These are phyloP conservation scores for Ophioderma brevispina DNA, from an alignment of 35 echinoderm and acorn worm genomes.

Conservation along the genomic window DNA sequence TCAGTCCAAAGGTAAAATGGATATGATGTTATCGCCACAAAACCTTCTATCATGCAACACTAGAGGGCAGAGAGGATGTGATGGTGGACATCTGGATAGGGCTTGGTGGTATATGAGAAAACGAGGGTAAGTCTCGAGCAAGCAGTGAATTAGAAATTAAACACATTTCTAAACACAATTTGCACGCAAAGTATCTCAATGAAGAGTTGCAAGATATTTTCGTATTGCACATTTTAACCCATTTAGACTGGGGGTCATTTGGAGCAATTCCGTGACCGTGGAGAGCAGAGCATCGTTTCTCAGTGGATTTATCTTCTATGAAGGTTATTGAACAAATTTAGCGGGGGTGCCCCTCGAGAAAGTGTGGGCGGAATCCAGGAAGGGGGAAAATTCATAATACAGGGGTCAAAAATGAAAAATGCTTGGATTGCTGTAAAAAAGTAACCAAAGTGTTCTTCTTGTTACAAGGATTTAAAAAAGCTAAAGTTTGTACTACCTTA, in stretches of 20 bases:
- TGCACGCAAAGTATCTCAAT: not conserved
- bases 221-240: not conserved
- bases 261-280: not conserved
- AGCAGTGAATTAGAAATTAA: no score
- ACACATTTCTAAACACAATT: not conserved
- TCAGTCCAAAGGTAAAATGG: constrained; percentile 87
- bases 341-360: no score
- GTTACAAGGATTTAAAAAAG: no score
- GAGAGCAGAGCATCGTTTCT: no score
- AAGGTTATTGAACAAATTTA: no score
- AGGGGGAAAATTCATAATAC: no score
- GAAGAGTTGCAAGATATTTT: not conserved
- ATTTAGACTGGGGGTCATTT: not conserved
- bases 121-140: constrained; percentile 82
- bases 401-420: no score
- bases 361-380: no score
- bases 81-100: constrained; percentile 89
- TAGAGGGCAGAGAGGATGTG: constrained; percentile 84
- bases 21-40: constrained; percentile 78
- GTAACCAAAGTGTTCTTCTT: no score
- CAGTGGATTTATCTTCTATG: no score
- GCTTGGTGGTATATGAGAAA: constrained; percentile 96
- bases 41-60: constrained; percentile 91
- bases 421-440: no score
- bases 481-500: no score